Conservation (phyloP, 2,797 vertebrate genomes). For the Centropyge bicolor region DNA sequence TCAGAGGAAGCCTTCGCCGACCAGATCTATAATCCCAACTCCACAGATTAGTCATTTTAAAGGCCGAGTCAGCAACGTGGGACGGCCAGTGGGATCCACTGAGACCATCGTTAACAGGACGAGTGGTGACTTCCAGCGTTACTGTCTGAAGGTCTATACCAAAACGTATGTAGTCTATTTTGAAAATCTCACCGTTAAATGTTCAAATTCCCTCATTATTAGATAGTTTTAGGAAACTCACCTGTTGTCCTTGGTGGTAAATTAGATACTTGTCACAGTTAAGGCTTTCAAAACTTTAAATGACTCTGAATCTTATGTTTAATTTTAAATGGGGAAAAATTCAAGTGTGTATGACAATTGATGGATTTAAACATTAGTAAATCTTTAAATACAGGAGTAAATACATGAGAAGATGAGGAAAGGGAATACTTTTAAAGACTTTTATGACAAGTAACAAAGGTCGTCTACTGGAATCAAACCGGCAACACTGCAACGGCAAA, state of each 20-base stretch:
- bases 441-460: no score
- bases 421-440: background rate
- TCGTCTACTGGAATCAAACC: no score
- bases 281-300: no score
- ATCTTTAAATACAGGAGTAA: background rate
- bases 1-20: constrained; percentile 59
- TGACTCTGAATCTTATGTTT: no score
- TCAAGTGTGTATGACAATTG: no score
- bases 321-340: no score
- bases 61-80: constrained; percentile 39
- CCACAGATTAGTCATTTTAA: constrained; percentile 61
- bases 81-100: background rate
- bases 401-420: background rate
- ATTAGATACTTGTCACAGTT: no score
- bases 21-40: constrained; percentile 68
- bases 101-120: background rate
- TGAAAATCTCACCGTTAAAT: background rate
- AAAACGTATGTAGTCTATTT: background rate
- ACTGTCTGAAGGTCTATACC: background rate
- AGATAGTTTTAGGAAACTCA: background rate
- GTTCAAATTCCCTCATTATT: background rate
- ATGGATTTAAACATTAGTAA: no score
- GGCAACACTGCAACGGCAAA: no score
- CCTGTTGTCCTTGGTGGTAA: no score
- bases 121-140: no score